A percentile compares a stretch with the other conserved stretches of the same genome.
These are phyloP conservation scores for Coccyzus lansbergi DNA, from an alignment of 2,797 vertebrate species.

Conservation along the genomic window DNA sequence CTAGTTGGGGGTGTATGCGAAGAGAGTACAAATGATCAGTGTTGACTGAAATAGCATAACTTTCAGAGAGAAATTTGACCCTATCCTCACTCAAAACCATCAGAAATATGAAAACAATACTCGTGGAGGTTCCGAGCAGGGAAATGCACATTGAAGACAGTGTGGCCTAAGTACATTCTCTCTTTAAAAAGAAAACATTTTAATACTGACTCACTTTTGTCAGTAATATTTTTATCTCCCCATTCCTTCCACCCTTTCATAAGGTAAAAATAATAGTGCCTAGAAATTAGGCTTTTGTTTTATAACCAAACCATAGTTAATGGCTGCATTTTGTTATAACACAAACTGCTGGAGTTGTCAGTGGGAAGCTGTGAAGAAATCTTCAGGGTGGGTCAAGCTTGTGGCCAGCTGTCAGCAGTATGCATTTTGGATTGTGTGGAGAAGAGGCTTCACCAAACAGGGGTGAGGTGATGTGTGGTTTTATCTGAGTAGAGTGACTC, in stretches of 20 bases:
- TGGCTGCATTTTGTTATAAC: not conserved
- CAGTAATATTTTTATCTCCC: slow-evolving; percentile 48
- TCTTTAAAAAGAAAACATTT: slow-evolving; percentile 33
- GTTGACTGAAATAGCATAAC: not conserved
- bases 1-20: not conserved
- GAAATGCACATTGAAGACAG: not conserved
- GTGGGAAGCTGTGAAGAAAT: not conserved
- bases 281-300: slow-evolving; percentile 51
- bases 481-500: not conserved
- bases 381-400: slow-evolving; percentile 17
- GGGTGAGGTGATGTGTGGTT: not conserved
- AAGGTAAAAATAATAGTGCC: slow-evolving; percentile 42
- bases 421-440: not conserved
- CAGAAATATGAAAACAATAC: not conserved
- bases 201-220: slow-evolving; percentile 53
- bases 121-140: not conserved
- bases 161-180: slow-evolving; percentile 8
- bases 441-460: not conserved
- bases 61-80: not conserved
- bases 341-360: slow-evolving; percentile 26
- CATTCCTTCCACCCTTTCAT: slow-evolving; percentile 14
- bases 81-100: not conserved
- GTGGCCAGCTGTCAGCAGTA: not conserved
- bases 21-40: not conserved
- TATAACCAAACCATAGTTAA: not conserved